Percentiles rank a stretch among this genome's conserved stretches.
These are phyloP conservation scores for Atlantisia rogersi DNA, from an alignment of 2,113 vertebrate species.

Conservation along the genomic window DNA sequence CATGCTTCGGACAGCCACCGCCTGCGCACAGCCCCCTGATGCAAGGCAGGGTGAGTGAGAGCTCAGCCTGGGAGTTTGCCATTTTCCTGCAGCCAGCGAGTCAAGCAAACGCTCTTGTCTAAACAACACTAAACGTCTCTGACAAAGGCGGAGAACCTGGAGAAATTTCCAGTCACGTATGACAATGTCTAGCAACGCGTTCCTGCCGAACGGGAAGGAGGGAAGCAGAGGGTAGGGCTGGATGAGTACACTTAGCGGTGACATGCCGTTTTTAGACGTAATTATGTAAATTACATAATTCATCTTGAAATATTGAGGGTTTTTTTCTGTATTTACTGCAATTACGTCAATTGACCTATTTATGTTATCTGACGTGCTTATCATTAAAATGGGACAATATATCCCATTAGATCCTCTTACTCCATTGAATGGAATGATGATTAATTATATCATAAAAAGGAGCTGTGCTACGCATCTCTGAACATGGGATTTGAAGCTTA, in stretches of 20 bases:
- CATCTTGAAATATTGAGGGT: slow-evolving; percentile 63
- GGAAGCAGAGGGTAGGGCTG: slow-evolving; percentile 21
- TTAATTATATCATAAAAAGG: slow-evolving; percentile 74
- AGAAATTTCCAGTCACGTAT: slow-evolving; percentile 28
- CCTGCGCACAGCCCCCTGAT: not conserved
- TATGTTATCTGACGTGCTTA: slow-evolving; percentile 75
- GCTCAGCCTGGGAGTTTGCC: not conserved
- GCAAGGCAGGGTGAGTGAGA: accelerated
- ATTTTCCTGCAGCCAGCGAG: not conserved
- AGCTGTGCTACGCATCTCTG: slow-evolving; percentile 68
- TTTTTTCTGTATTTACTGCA: slow-evolving; percentile 73
- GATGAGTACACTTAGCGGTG: slow-evolving; percentile 38
- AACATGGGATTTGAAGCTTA: slow-evolving; percentile 62
- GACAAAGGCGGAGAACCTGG: not conserved
- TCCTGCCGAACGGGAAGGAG: not conserved
- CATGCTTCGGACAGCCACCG: not conserved
- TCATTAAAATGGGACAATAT: slow-evolving; percentile 77
- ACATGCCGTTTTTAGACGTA: slow-evolving; percentile 71
- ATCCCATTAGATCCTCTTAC: slow-evolving; percentile 76
- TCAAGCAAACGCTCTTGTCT: not conserved
- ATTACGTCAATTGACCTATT: slow-evolving; percentile 82
- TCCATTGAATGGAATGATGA: slow-evolving; percentile 62
- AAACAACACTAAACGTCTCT: not conserved
- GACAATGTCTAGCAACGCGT: not conserved
- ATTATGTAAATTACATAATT: slow-evolving; percentile 77